These are phyloP conservation scores for Sylvia borin DNA, from an alignment of 2,797 vertebrate species.

Conservation along the genomic window DNA sequence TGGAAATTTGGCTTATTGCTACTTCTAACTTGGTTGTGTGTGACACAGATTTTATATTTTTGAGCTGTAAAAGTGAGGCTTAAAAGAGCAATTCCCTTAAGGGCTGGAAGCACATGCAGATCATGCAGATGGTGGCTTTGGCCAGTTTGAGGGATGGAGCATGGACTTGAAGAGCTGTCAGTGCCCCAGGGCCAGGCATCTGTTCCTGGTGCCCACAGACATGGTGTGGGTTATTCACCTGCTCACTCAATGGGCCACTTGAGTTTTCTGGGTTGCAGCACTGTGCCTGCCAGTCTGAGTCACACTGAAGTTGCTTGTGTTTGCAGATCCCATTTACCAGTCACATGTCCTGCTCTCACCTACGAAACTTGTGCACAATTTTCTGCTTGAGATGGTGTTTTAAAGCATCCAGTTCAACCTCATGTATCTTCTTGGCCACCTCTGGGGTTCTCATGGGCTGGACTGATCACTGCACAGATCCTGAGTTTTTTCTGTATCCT, in stretches of 20 bases:
- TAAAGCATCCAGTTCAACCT: not conserved
- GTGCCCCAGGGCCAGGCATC: not conserved
- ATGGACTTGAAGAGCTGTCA: not conserved
- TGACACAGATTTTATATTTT: not conserved
- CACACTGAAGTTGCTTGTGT: not conserved
- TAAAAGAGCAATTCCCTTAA: not conserved
- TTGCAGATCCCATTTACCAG: not conserved
- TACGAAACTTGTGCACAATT: not conserved
- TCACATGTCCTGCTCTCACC: not conserved
- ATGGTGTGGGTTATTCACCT: not conserved
- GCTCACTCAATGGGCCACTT: not conserved
- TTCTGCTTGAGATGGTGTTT: not conserved
- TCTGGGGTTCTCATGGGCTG: not conserved
- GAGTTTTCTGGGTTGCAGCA: not conserved
- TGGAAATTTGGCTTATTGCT: not conserved
- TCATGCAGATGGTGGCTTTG: not conserved
- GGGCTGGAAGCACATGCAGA: not conserved
- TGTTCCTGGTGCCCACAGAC: not conserved
- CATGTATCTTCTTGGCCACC: not conserved
- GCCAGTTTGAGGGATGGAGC: not conserved
- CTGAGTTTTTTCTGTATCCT: not conserved
- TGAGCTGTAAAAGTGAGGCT: not conserved
- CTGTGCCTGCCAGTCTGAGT: not conserved
- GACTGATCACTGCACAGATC: not conserved
- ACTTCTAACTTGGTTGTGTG: not conserved